Percentiles rank a stretch among this genome's conserved stretches.
These are phyloP conservation scores for Drosophila ananassae DNA, from an alignment of 1,140 invertebrate species.

Conservation along the genomic window DNA sequence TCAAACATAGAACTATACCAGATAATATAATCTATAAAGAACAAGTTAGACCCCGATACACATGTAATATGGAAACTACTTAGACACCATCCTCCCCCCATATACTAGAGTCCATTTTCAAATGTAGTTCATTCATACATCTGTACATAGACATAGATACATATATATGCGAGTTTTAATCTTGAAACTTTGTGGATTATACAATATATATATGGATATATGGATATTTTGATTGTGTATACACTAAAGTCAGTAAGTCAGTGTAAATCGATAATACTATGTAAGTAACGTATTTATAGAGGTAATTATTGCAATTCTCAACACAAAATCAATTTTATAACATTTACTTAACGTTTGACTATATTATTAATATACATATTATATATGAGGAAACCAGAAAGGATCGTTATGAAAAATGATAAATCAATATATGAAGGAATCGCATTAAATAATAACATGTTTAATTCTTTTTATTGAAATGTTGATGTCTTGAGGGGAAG, in stretches of 20 bases:
- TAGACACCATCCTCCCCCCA: constrained; percentile 6
- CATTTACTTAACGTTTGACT: constrained; percentile 78
- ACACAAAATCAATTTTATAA: constrained; percentile 65
- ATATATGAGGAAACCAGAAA: constrained; percentile 47
- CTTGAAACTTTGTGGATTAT: constrained; percentile 37
- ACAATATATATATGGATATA: constrained; percentile 20
- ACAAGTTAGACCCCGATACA: constrained; percentile 31
- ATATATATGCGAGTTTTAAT: constrained; percentile 20
- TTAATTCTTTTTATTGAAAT: not conserved
- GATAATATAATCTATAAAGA: constrained; percentile 41
- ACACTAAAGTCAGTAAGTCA: constrained; percentile 20
- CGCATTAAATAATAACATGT: constrained; percentile 24
- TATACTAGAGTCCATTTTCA: constrained; percentile 32
- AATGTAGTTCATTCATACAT: constrained; percentile 37
- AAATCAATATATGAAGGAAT: constrained; percentile 77
- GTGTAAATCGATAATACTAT: constrained; percentile 15
- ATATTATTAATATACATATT: constrained; percentile 46
- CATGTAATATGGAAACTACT: constrained; percentile 41
- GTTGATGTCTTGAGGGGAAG: not conserved
- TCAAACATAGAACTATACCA: constrained; percentile 34
- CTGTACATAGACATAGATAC: constrained; percentile 25
- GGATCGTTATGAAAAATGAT: constrained; percentile 71
- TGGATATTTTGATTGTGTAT: constrained; percentile 43
- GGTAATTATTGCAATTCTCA: constrained; percentile 78
- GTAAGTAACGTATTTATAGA: constrained; percentile 66